phyloP scores from a whole-genome alignment of 2,888 invertebrate genomes.

The Micoletzkya japonica region DNA sequence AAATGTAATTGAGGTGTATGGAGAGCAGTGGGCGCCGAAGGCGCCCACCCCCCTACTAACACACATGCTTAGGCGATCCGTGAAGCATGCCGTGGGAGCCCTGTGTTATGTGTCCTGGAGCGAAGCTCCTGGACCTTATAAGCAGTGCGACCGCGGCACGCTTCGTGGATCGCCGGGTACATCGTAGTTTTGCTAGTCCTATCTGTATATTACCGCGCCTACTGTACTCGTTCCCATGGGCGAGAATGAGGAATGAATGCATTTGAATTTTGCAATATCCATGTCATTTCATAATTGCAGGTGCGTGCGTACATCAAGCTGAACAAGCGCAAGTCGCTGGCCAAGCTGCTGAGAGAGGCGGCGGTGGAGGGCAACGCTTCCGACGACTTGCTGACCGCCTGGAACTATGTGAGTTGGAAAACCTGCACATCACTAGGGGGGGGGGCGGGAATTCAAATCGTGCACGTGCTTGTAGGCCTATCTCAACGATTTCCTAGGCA shows the following conservation, averaged over 20 bases:
- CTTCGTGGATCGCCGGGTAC: too few relatives aligned
- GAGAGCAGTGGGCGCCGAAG: too few relatives aligned
- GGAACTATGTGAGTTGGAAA: conserved; percentile 12
- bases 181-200: background rate
- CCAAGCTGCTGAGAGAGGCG: conserved; percentile 39
- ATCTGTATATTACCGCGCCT: background rate
- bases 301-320: conserved; percentile 28
- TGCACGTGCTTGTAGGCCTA: background rate
- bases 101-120: too few relatives aligned
- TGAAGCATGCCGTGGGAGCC: too few relatives aligned
- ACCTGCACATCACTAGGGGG: background rate
- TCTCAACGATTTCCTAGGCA: background rate
- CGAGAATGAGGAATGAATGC: background rate
- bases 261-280: background rate
- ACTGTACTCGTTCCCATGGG: background rate
- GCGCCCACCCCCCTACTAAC: too few relatives aligned
- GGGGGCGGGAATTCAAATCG: background rate
- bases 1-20: too few relatives aligned
- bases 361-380: conserved; percentile 32
- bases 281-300: background rate
- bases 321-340: conserved; percentile 21
- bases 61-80: too few relatives aligned
- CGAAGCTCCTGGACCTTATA: too few relatives aligned
- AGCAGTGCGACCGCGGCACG: too few relatives aligned
- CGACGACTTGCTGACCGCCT: conserved; percentile 8